Base-by-base conservation (phyloP, 2,797 vertebrate species). In the Tragopan temminckii region DNA sequence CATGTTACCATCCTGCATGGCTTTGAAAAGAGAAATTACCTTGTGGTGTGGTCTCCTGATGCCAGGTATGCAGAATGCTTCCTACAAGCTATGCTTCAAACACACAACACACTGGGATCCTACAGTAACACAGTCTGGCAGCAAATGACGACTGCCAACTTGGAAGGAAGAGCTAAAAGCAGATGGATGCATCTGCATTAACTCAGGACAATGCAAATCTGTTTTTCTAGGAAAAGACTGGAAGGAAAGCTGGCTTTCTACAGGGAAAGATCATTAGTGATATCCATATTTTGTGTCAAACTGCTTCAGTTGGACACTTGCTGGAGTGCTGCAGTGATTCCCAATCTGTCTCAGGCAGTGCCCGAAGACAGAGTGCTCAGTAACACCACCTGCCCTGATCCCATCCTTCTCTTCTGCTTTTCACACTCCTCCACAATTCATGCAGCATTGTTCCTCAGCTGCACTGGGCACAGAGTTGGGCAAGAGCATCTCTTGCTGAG, bases 161-260 rank as follows among this genome's bases (percentile, higher is more conserved):
- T 96, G 95, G 95, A 96, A 94, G 62, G 81, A 83, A 89, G 85
- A 92, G 70, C 31, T 76, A 80, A 96, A 96, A 78, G 81, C 95
- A 95, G 95, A 93, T 92, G 92, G 96, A 87, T 92, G 93, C 90
- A 96, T 93, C 92, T 95, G 95, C 90, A 92, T 92, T 85, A 88
- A 83, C 68, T 75, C 72, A 80, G 92, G 85, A 96, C 94, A 94
- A 92, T 88, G 80, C 59, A 89, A 92, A 95, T 85, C 91, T 87
- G 92, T 77, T 94, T 90, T 92, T 75, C 72, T 59, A 92, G 66
- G 90, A 71, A 58, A 85, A 90, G 79, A n/a, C 79, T 29, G 10
- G 62, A 90, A 90, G 62, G 69, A 87, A 94, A 89, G 76, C 72
- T 80, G 81, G 18, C 36, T 90, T 95, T 94, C 90, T 69, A 48